Evolutionary conservation across 2,113 vertebrate genomes (phyloP).

Genomic region (Etheostoma cragini): DNA sequence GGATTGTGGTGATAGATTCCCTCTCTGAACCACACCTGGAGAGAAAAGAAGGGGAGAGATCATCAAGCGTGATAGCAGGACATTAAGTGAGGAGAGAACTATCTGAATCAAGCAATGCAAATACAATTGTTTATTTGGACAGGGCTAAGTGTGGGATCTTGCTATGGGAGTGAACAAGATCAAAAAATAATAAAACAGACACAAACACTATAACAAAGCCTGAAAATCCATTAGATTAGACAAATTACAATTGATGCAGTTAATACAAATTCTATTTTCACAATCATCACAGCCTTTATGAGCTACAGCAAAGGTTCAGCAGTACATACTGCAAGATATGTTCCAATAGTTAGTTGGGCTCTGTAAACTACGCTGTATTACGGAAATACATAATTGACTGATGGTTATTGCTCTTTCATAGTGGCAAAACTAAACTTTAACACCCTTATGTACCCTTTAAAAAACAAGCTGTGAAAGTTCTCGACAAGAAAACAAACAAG

Average conservation of each 20-base stretch:
- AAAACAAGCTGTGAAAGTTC: no score
- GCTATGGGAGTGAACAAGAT: background rate
- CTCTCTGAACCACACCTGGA: slow-evolving; percentile 95
- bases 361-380: background rate
- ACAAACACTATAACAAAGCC: background rate
- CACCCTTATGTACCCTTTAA: no score
- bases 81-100: background rate
- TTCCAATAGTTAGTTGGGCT: background rate
- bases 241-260: background rate
- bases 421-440: background rate
- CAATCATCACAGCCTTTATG: background rate
- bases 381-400: background rate
- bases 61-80: background rate
- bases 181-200: background rate
- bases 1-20: slow-evolving; percentile 91
- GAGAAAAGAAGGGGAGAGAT: background rate
- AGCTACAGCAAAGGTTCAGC: background rate
- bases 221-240: background rate
- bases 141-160: background rate
- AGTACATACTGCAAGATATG: background rate
- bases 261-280: background rate
- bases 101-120: background rate
- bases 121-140: background rate
- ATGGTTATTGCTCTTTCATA: background rate
- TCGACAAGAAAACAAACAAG: no score